These are phyloP conservation scores for Narcine bancroftii DNA, from an alignment of 2,113 vertebrate species.

Conservation along the genomic window DNA sequence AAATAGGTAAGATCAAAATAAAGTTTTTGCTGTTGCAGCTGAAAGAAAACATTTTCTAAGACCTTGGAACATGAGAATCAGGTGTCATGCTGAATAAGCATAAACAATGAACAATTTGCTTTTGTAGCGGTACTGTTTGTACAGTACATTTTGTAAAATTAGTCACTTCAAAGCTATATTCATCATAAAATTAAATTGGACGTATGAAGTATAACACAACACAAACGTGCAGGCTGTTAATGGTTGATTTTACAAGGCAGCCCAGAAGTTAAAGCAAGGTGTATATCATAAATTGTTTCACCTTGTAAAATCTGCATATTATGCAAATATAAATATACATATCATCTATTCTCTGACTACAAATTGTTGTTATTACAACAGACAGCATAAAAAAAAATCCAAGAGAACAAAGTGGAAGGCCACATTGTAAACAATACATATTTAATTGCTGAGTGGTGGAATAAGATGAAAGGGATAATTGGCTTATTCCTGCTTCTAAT, in stretches of 20 bases:
- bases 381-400: background rate
- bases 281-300: background rate
- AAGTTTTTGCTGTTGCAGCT: background rate
- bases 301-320: background rate
- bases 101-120: constrained; percentile 22
- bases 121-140: background rate
- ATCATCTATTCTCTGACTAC: background rate
- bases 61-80: background rate
- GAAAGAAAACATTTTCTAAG: background rate
- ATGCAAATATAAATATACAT: background rate
- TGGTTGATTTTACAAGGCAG: background rate
- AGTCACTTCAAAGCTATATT: background rate
- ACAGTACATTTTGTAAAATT: background rate
- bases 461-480: background rate
- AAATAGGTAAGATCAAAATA: too few species aligned
- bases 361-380: background rate
- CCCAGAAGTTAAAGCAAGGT: background rate
- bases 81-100: constrained; percentile 6
- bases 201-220: background rate
- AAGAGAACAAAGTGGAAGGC: background rate
- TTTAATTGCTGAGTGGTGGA: too few species aligned
- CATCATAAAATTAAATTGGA: background rate
- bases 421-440: too few species aligned
- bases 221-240: background rate
- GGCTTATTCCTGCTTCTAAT: background rate